Evolutionary conservation across 2,797 vertebrate genomes (phyloP).

Genomic region (Dendrocincla fuliginosa): DNA sequence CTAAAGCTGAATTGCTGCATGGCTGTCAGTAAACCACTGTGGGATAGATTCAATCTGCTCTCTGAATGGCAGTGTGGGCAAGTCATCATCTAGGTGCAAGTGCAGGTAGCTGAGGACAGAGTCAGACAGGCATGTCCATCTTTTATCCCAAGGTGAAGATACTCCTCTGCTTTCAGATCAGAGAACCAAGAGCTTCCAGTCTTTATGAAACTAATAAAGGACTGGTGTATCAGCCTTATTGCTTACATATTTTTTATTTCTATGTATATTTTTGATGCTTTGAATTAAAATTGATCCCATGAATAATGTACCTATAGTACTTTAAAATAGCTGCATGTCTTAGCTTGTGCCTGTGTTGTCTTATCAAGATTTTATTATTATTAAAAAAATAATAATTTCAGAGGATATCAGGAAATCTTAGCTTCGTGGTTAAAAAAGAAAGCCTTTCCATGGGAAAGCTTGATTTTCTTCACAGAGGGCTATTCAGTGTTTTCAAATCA

Average conservation of each 20-base stretch:
- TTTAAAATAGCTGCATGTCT: neutral
- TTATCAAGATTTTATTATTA: neutral
- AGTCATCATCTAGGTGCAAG: neutral
- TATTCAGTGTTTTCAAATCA: neutral
- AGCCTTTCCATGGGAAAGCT: neutral
- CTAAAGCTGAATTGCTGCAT: neutral
- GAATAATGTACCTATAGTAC: neutral
- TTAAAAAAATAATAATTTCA: neutral
- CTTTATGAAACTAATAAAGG: constrained; percentile 46
- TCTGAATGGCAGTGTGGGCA: neutral
- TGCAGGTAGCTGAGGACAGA: neutral
- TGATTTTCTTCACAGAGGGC: neutral
- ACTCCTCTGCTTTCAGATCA: neutral
- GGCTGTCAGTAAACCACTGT: neutral
- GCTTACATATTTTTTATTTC: neutral
- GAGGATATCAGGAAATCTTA: neutral
- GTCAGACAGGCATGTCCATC: neutral
- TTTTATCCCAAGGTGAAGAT: neutral
- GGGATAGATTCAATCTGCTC: neutral
- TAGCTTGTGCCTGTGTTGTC: neutral
- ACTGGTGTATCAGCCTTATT: neutral
- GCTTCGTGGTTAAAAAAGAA: neutral
- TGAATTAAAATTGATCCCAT: neutral
- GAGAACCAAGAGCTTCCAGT: neutral
- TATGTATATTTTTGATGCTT: neutral